phyloP scores from a whole-genome alignment of 2,113 vertebrate species.

The Callaeas wilsoni region DNA sequence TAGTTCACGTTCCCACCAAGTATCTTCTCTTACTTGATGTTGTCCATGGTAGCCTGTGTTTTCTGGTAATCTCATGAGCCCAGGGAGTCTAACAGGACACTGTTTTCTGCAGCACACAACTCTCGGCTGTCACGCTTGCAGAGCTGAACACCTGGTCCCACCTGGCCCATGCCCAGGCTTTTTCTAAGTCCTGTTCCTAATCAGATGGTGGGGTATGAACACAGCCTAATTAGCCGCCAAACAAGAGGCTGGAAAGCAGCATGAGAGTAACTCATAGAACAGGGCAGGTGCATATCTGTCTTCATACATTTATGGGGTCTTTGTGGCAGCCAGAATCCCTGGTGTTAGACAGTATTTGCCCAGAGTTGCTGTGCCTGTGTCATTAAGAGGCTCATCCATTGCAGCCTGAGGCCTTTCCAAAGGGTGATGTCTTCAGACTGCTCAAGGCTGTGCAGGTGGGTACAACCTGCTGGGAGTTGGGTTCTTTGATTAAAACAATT shows the following conservation, averaged over 20 bases:
- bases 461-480: not conserved
- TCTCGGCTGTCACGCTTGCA: accelerated
- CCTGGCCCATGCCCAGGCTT: not conserved
- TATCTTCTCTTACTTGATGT: not conserved
- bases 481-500: not conserved
- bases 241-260: not conserved
- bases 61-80: not conserved
- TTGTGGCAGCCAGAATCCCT: not conserved
- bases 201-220: not conserved
- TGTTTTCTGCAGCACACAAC: not conserved
- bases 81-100: not conserved
- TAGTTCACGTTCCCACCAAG: not conserved
- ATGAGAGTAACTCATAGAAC: not conserved
- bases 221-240: not conserved
- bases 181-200: not conserved
- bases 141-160: not conserved
- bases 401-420: not conserved
- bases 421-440: not conserved
- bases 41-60: not conserved
- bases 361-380: not conserved
- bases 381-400: not conserved
- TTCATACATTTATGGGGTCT: not conserved
- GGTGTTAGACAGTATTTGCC: not conserved
- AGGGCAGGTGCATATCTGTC: not conserved
- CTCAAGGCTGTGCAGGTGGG: not conserved